Base-by-base conservation (phyloP, 92 coral and sea anemone genomes). In the Montipora capitata region DNA sequence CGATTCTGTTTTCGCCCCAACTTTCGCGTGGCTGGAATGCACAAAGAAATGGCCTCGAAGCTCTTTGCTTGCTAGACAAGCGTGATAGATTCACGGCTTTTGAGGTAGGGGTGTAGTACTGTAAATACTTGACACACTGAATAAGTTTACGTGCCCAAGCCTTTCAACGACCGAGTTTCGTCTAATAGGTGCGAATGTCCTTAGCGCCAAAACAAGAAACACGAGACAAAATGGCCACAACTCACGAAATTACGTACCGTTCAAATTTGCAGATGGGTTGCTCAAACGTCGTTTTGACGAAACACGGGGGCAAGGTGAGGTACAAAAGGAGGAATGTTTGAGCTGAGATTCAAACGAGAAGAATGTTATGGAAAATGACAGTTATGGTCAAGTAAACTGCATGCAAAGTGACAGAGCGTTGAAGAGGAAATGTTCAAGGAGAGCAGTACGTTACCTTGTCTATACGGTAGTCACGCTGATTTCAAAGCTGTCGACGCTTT, bases 401-500 rank as follows among this genome's bases (percentile, higher is more conserved):
- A 69, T 40, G 18, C 56, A 15, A 85, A 61, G n/a, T 41, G 38
- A 61, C 40, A 41, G 70, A 41, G 66, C 40, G 52, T n/a, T 61
- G 74, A 10, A 64, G n/a, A 5, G 54, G 61, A 56, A 57, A 64
- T 39, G 73, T 72, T 68, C 9, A 58, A 70, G 45, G 59, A 57
- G 54, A 68, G 42, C 67, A 2, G 48, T 68, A 85, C 89, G 56
- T 85, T 85, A 85, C 89, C 89, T 85, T 85, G 79, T 56, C 76
- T 84, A 85, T 51, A 85, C 89, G 49, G 89, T 51, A 76, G 89
- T 77, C 35, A 88, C 78, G 92, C 79, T 63, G 94, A 82, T 72
- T 87, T 91, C 91, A 87, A 86, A 91, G 90, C 88, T 82, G 94
- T 84, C 91, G 89, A 49, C 66, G 90, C 94, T 92, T 75, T 87